These are phyloP conservation scores for Nothoprocta perdicaria DNA, from an alignment of 2,113 vertebrate genomes.

Conservation along the genomic window DNA sequence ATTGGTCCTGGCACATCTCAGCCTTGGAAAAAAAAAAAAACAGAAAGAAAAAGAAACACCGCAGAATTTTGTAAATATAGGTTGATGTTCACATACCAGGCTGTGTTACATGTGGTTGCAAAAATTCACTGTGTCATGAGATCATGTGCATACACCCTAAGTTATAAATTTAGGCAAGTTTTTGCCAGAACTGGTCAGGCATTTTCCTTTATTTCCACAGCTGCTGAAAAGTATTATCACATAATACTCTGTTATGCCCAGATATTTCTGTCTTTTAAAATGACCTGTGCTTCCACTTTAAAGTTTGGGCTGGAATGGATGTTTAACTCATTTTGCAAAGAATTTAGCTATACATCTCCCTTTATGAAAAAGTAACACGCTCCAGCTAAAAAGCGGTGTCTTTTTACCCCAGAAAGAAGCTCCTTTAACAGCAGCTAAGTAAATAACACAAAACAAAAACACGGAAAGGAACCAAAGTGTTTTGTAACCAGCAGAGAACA, in stretches of 20 bases:
- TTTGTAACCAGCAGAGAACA: constrained; percentile 20
- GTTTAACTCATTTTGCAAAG: constrained; percentile 13
- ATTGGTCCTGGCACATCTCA: not conserved
- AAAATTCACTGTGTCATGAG: not conserved
- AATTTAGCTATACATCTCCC: constrained; percentile 19
- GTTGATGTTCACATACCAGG: not conserved
- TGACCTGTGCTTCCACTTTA: not conserved
- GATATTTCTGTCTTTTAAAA: constrained; percentile 24
- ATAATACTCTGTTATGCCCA: not conserved
- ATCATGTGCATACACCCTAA: not conserved
- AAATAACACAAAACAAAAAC: not conserved
- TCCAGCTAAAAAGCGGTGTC: not conserved
- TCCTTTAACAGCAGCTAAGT: not conserved
- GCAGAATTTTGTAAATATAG: not conserved
- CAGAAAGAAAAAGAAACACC: not conserved
- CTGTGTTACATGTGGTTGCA: accelerated
- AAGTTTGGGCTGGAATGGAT: constrained; percentile 14
- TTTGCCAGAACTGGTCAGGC: constrained; percentile 7
- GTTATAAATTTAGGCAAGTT: not conserved
- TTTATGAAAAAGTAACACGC: constrained; percentile 52
- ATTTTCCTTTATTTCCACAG: not conserved
- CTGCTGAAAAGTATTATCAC: not conserved
- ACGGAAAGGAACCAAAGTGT: constrained; percentile 1
- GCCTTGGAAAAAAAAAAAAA: not conserved
- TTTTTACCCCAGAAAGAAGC: not conserved